A percentile compares a stretch with the other conserved stretches of the same genome.
Evolutionary conservation across 2,888 invertebrate species (phyloP).

Genomic region (Drosophila hamatofila): DNA sequence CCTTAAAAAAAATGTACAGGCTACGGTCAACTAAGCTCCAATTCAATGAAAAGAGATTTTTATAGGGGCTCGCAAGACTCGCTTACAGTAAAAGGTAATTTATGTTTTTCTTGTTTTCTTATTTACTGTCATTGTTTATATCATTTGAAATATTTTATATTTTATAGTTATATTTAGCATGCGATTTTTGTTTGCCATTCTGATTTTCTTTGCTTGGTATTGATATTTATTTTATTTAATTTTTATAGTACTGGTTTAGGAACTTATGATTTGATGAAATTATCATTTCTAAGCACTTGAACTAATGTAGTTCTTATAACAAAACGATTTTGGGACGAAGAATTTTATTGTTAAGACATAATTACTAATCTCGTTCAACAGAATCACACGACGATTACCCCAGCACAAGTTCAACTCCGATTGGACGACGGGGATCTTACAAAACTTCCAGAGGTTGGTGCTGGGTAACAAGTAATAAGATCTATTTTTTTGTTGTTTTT

Average conservation of each 20-base stretch:
- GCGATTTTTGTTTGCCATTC: conserved; percentile 19
- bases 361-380: conserved; percentile 79
- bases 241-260: conserved; percentile 22
- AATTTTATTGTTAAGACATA: conserved; percentile 49
- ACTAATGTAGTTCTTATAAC: conserved; percentile 25
- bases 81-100: conserved; percentile 92
- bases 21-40: conserved; percentile 86
- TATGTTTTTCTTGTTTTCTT: conserved; percentile 31
- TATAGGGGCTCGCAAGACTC: conserved; percentile 96
- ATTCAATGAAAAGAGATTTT: conserved; percentile 94
- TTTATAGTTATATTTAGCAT: conserved; percentile 46
- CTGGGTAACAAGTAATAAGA: conserved; percentile 66
- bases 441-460: conserved; percentile 94
- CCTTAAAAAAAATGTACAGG: conserved; percentile 57
- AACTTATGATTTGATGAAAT: neutral
- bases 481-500: conserved; percentile 6
- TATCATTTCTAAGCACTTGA: conserved; percentile 19
- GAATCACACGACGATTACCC: conserved; percentile 86
- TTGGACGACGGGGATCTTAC: conserved; percentile 94
- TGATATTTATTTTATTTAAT: conserved; percentile 16
- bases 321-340: conserved; percentile 9
- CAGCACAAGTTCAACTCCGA: conserved; percentile 88
- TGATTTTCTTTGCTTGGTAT: conserved; percentile 7
- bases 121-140: conserved; percentile 34
- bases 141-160: conserved; percentile 35